Evolutionary conservation across 2,888 invertebrate genomes (phyloP).

Genomic region (Sepioteuthis lessoniana): DNA sequence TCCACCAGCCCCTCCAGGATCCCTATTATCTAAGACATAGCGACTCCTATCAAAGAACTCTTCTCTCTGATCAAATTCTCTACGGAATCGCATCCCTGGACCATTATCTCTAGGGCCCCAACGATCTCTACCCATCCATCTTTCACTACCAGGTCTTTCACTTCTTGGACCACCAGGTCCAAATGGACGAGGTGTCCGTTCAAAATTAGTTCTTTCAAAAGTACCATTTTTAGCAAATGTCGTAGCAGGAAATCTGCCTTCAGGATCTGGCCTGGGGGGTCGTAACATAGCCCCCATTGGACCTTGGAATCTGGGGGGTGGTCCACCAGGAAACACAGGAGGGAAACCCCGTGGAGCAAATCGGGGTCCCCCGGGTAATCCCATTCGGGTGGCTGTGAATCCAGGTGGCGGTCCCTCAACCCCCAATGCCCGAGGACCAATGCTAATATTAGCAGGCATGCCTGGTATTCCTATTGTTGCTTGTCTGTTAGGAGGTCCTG

Average conservation of each 20-base stretch:
- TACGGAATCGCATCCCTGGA: slow-evolving; percentile 53
- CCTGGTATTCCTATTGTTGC: slow-evolving; percentile 41
- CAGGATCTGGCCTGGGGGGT: slow-evolving; percentile 53
- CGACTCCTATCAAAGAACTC: slow-evolving; percentile 52
- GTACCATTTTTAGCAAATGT: slow-evolving; percentile 35
- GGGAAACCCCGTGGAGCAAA: slow-evolving; percentile 41
- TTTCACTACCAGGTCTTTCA: slow-evolving; percentile 49
- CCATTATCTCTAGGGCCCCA: slow-evolving; percentile 53
- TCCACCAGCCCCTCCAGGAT: slow-evolving; percentile 21
- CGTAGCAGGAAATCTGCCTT: slow-evolving; percentile 46
- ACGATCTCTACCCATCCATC: slow-evolving; percentile 51
- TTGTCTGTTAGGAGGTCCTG: slow-evolving; percentile 37
- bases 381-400: slow-evolving; percentile 35
- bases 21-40: slow-evolving; percentile 40
- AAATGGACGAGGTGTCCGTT: slow-evolving; percentile 50
- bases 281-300: slow-evolving; percentile 54
- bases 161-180: slow-evolving; percentile 53
- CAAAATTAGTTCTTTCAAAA: slow-evolving; percentile 43
- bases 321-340: slow-evolving; percentile 50
- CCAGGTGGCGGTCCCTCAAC: slow-evolving; percentile 45
- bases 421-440: slow-evolving; percentile 38
- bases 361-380: slow-evolving; percentile 39
- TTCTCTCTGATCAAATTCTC: slow-evolving; percentile 55
- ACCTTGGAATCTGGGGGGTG: slow-evolving; percentile 55
- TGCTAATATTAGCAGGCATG: slow-evolving; percentile 44